Conservation (phyloP, 2,797 vertebrate genomes). For the Brachyrhaphis roseni region DNA sequence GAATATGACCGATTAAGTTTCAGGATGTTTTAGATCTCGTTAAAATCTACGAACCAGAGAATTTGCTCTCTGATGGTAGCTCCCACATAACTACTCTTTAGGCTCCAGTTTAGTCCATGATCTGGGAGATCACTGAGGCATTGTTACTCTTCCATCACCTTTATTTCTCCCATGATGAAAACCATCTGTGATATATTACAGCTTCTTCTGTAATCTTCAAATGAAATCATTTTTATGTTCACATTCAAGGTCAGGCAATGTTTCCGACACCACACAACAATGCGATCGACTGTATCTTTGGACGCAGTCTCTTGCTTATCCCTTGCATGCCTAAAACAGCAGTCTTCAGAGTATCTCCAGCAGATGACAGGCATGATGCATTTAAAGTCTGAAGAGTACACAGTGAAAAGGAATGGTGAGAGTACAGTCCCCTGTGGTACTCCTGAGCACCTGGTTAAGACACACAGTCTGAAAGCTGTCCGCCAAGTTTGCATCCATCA, state of each 20-base stretch:
- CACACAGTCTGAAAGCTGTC: neutral
- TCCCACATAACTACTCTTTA: neutral
- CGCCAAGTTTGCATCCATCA: neutral
- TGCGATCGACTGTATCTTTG: neutral
- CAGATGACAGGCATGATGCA: neutral
- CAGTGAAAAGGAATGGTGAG: neutral
- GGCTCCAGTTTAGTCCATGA: neutral
- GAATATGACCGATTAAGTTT: slow-evolving; percentile 44
- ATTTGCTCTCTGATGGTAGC: neutral
- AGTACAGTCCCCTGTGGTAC: neutral
- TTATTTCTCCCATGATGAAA: neutral
- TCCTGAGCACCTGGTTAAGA: neutral
- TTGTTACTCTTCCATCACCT: neutral
- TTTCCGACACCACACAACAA: neutral
- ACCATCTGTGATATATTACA: neutral
- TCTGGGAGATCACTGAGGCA: neutral
- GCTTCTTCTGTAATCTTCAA: neutral
- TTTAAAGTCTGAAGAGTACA: neutral
- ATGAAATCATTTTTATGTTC: neutral
- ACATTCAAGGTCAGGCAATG: neutral
- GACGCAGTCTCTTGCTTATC: neutral
- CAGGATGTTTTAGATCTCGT: neutral
- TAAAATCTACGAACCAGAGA: neutral
- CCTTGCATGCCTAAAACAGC: neutral
- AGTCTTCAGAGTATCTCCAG: neutral